Conservation (phyloP, 2,797 vertebrate genomes). For the Eremophila alpestris region DNA sequence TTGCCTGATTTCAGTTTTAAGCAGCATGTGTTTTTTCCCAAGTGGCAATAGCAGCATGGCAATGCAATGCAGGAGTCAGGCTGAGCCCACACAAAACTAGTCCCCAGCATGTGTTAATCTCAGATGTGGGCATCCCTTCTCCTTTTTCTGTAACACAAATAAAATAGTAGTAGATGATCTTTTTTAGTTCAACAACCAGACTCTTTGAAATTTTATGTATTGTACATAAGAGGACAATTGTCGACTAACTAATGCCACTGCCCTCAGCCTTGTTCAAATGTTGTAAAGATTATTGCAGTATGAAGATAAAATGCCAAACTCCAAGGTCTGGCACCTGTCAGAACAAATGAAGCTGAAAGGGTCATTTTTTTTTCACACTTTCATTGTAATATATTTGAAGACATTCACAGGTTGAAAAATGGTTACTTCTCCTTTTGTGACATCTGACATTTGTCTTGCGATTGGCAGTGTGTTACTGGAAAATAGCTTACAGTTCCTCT, state of each 20-base stretch:
- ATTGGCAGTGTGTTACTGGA: conserved; percentile 59
- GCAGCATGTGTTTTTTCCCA: background rate
- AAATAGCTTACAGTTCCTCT: conserved; percentile 44
- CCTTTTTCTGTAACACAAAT: background rate
- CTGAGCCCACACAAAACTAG: background rate
- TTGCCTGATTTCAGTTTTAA: background rate
- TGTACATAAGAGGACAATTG: conserved; percentile 12
- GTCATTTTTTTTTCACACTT: background rate
- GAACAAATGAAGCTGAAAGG: conserved; percentile 32
- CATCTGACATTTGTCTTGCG: conserved; percentile 66
- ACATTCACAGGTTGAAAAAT: conserved; percentile 61
- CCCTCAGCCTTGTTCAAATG: conserved; percentile 32
- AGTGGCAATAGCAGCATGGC: background rate
- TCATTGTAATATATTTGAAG: conserved; percentile 46
- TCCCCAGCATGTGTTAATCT: background rate
- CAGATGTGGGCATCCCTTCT: background rate
- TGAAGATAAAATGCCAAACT: conserved; percentile 49
- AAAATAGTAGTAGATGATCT: background rate
- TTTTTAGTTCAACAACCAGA: background rate
- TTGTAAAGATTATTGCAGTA: conserved; percentile 15
- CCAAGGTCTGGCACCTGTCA: conserved; percentile 53
- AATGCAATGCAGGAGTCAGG: background rate
- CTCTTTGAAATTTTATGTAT: background rate
- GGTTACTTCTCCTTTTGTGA: conserved; percentile 34
- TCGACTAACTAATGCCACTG: background rate